Conservation (phyloP, 2,113 vertebrate species). For the rabbit (Oryctolagus cuniculus) region DNA sequence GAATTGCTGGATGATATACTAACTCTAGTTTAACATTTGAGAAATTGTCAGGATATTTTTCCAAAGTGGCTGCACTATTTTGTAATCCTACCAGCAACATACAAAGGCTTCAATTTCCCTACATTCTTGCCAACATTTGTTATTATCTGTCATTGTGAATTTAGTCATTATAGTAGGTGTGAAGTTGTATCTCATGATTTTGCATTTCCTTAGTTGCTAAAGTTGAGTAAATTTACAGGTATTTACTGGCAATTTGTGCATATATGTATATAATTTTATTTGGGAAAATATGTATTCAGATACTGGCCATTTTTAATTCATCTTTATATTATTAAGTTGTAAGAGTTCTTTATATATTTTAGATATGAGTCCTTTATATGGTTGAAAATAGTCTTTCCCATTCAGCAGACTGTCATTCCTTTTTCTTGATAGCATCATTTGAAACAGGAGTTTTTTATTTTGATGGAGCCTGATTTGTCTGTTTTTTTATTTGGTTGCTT, state of each 20-base stretch:
- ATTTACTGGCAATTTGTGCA: not conserved
- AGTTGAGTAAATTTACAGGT: constrained; percentile 6
- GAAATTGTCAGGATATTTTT: not conserved
- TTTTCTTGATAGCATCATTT: not conserved
- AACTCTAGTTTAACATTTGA: constrained; percentile 2
- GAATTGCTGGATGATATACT: not conserved
- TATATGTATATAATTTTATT: not conserved
- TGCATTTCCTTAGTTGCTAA: not conserved
- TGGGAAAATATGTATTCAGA: not conserved
- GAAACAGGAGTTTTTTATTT: not conserved
- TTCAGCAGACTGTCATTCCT: not conserved
- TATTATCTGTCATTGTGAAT: not conserved
- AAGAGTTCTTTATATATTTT: not conserved
- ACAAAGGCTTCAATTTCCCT: not conserved
- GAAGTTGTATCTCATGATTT: not conserved
- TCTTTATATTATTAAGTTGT: constrained; percentile 18
- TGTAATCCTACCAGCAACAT: not conserved
- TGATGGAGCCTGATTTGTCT: no score
- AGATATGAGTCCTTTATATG: not conserved
- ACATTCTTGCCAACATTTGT: not conserved
- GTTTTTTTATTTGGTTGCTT: not conserved
- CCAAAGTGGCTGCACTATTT: not conserved
- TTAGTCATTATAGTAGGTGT: not conserved
- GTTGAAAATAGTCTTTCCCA: constrained; percentile 15
- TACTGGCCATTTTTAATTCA: not conserved